These are phyloP conservation scores for Pavo muticus DNA, from an alignment of 2,113 vertebrate species.

Conservation along the genomic window DNA sequence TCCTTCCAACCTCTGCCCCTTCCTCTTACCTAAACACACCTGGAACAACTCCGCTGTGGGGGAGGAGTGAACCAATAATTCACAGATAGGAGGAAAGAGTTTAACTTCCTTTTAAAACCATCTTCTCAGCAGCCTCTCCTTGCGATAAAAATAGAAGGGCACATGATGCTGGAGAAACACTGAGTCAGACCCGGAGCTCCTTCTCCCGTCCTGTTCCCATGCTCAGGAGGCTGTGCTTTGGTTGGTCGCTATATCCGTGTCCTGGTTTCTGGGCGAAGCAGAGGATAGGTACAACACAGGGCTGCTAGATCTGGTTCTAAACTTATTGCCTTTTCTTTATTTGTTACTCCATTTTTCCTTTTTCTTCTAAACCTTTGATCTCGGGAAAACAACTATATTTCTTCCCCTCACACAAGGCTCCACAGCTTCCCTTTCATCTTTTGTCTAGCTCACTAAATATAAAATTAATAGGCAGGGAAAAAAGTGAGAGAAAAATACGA, in stretches of 20 bases:
- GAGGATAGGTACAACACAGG: not conserved
- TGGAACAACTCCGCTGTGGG: not conserved
- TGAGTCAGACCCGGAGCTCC: not conserved
- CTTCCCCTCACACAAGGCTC: not conserved
- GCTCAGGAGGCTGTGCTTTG: not conserved
- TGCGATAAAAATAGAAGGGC: not conserved
- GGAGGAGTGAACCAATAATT: not conserved
- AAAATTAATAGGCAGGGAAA: not conserved
- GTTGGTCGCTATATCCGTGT: not conserved
- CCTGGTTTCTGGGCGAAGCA: not conserved
- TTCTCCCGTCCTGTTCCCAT: not conserved
- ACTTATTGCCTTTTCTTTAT: not conserved
- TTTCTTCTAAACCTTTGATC: not conserved
- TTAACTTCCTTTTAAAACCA: not conserved
- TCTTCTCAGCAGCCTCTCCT: not conserved
- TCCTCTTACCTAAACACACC: not conserved
- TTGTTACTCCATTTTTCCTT: not conserved
- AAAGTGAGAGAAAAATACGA: not conserved
- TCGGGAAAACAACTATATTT: not conserved
- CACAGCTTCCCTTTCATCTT: not conserved
- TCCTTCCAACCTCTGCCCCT: not conserved
- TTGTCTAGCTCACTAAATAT: not conserved
- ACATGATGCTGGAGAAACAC: not conserved
- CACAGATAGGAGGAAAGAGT: fast-evolving
- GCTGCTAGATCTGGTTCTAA: not conserved